phyloP scores from a whole-genome alignment of 1,140 invertebrate genomes.

The Procambarus clarkii region DNA sequence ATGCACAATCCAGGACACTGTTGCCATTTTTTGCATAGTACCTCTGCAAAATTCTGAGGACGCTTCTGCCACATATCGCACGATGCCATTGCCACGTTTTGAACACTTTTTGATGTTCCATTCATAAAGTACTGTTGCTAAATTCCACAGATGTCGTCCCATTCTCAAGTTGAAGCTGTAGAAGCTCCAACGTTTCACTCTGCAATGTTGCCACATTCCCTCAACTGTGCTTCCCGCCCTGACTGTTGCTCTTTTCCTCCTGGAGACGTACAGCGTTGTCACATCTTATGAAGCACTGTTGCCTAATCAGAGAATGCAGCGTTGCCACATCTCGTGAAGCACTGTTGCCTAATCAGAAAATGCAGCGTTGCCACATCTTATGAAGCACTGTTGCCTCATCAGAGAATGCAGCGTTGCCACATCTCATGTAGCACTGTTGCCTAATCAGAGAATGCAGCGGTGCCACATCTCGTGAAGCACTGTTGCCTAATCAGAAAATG shows the following conservation, averaged over 20 bases:
- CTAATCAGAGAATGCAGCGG: too few relatives aligned
- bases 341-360: too few relatives aligned
- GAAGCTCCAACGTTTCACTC: neutral
- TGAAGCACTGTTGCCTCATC: too few relatives aligned
- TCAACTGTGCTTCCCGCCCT: too few relatives aligned
- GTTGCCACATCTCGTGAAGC: too few relatives aligned
- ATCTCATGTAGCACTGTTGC: too few relatives aligned
- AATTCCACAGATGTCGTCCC: too few relatives aligned
- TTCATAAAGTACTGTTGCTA: neutral
- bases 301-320: too few relatives aligned
- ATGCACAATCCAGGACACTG: neutral
- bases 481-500: too few relatives aligned
- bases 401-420: too few relatives aligned
- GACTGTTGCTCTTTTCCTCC: neutral
- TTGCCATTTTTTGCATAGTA: neutral
- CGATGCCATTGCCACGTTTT: neutral
- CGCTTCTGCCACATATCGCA: neutral
- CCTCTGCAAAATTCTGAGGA: neutral
- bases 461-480: too few relatives aligned
- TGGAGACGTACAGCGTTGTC: neutral
- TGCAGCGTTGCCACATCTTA: too few relatives aligned
- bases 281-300: neutral
- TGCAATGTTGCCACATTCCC: neutral
- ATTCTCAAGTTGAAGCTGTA: neutral
- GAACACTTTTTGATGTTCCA: neutral